A percentile compares a stretch with the other conserved stretches of the same genome.
Conservation (phyloP, 2,113 vertebrate species). For the Fukomys damarensis region DNA sequence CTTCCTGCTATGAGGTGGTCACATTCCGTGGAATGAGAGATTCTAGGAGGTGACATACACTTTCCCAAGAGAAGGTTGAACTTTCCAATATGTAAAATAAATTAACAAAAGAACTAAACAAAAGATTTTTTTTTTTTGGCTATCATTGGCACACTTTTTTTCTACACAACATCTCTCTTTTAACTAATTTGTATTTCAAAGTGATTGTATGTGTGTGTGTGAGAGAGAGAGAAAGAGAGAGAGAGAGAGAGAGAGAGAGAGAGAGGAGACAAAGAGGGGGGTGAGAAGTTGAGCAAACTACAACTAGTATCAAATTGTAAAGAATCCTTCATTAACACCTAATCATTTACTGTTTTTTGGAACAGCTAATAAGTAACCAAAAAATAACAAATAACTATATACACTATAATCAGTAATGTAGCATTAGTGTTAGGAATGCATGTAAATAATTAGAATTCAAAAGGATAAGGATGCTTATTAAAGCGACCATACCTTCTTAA, state of each 20-base stretch:
- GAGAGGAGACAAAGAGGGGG: not conserved
- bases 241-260: not conserved
- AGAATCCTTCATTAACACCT: not conserved
- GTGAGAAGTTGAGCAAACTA: not conserved
- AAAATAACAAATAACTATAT: too few species aligned
- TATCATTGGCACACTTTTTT: not conserved
- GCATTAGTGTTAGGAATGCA: not conserved
- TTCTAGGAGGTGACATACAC: not conserved
- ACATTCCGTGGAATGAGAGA: not conserved
- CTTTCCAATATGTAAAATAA: not conserved
- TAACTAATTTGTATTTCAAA: not conserved
- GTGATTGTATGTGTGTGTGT: not conserved
- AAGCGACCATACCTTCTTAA: not conserved
- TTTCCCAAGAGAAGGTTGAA: not conserved
- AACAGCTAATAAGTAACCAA: slow-evolving; percentile 24
- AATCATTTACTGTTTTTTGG: not conserved
- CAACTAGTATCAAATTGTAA: not conserved
- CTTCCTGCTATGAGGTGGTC: not conserved
- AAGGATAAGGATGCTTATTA: not conserved
- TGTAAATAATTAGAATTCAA: slow-evolving; percentile 46
- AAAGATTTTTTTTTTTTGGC: not conserved
- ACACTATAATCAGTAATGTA: not conserved
- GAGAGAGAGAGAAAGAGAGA: not conserved
- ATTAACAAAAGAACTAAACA: not conserved
- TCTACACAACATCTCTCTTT: not conserved